Evolutionary conservation across 2,113 vertebrate species (phyloP).

Genomic region (Paedocypris sp.): DNA sequence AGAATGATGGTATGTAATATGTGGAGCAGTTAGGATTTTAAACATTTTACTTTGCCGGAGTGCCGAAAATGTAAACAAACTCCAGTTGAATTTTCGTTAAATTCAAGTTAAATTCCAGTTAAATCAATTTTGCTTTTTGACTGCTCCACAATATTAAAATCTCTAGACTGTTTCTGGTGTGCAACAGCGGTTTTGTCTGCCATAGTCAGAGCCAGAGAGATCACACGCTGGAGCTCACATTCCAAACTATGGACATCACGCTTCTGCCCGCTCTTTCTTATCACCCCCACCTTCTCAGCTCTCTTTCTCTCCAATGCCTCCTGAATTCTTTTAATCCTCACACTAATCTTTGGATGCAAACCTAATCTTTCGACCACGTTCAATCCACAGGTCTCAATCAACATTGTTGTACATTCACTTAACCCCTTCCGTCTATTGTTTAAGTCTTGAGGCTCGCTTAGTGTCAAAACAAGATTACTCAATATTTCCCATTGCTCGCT

Average conservation of each 20-base stretch:
- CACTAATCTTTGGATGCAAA: too few relatives aligned
- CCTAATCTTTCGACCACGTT: too few relatives aligned
- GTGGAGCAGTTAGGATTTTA: not conserved
- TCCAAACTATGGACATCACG: too few relatives aligned
- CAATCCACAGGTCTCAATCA: not conserved
- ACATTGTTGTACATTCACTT: not conserved
- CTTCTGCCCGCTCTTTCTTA: too few relatives aligned
- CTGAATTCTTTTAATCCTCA: too few relatives aligned
- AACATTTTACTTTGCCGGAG: not conserved
- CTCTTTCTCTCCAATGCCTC: too few relatives aligned
- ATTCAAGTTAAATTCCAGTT: too few relatives aligned
- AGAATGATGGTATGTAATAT: not conserved
- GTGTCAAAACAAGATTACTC: not conserved
- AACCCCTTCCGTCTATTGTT: not conserved
- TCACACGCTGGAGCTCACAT: too few relatives aligned
- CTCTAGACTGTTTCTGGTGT: not conserved
- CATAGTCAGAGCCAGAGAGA: too few relatives aligned
- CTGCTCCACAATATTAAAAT: not conserved
- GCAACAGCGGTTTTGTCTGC: not conserved
- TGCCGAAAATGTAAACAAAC: not conserved
- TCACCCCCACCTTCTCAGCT: too few relatives aligned
- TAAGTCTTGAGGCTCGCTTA: not conserved
- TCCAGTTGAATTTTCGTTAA: too few relatives aligned
- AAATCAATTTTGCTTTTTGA: too few relatives aligned
- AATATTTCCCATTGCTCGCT: not conserved